Base-by-base conservation (phyloP, 1,140 invertebrate genomes). In the Sminthurinus signatus region DNA sequence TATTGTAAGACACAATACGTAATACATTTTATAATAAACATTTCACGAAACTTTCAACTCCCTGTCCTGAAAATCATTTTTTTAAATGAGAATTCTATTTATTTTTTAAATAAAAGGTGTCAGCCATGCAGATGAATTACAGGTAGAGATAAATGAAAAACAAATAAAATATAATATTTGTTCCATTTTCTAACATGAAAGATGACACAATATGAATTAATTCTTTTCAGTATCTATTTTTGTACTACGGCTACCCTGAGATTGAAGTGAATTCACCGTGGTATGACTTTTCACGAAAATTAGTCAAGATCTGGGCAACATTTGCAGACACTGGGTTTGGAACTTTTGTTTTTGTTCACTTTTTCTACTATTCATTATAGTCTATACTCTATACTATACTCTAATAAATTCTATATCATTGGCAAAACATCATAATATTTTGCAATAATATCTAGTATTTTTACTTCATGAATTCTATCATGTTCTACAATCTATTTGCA, bases 101-200 rank as follows among this genome's bases (percentile, higher is more conserved):
- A 36, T 5, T 36, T 36, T 36, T 36, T 36, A 15, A 36, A 23
- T 61, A 32, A 3, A 36, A 36, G 32, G 32, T 8, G 15, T 25
- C 4, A 3, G 12, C n/a, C 59, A 61, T 23, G 59, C 59, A 8
- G 43, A 48, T 21, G 59, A 61, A 51, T n/a, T 61, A 3, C 59
- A 60, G 23, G 14, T 12, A n/a, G n/a, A n/a, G n/a, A n/a, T n/a
- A n/a, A n/a, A n/a, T n/a, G n/a, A n/a, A n/a, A n/a, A n/a, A n/a
- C n/a, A n/a, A n/a, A n/a, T n/a, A n/a, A n/a, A n/a, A n/a, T n/a
- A n/a, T n/a, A n/a, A n/a, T n/a, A n/a, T n/a, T n/a, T n/a, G n/a
- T n/a, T n/a, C n/a, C n/a, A n/a, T n/a, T n/a, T n/a, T n/a, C n/a
- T n/a, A n/a, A n/a, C n/a, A n/a, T n/a, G n/a, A n/a, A n/a, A n/a